phyloP scores from a whole-genome alignment of 2,888 invertebrate genomes.

The Andrena trimmerana region DNA sequence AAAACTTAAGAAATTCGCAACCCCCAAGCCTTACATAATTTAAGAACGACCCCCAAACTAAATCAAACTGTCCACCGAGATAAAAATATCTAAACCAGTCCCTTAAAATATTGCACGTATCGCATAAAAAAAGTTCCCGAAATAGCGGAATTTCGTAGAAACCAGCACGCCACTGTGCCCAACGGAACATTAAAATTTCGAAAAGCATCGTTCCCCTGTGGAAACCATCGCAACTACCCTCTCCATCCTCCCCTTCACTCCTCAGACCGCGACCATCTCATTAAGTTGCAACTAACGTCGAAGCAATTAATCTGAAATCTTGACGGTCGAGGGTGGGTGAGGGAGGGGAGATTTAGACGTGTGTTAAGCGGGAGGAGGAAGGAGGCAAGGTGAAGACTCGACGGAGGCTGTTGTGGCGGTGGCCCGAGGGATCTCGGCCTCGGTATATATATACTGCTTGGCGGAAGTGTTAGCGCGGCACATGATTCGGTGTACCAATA shows the following conservation, averaged over 20 bases:
- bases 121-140: no score
- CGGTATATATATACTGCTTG: neutral
- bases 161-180: neutral
- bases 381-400: slow-evolving; percentile 3
- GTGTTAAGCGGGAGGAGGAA: slow-evolving; percentile 8
- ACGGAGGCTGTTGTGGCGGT: slow-evolving; percentile 31
- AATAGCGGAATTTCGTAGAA: no score
- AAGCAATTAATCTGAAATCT: slow-evolving; percentile 78
- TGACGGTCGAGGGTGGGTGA: slow-evolving; percentile 57
- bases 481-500: no score
- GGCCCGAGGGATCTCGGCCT: slow-evolving; percentile 23
- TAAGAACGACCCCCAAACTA: no score
- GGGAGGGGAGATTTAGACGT: slow-evolving; percentile 9
- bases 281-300: slow-evolving; percentile 79
- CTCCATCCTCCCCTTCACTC: slow-evolving; percentile 4
- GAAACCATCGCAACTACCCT: slow-evolving; percentile 20
- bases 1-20: no score
- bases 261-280: slow-evolving; percentile 62
- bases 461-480: no score
- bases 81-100: no score
- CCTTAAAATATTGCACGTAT: no score
- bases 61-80: no score
- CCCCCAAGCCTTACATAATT: no score
- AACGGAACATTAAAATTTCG: neutral
- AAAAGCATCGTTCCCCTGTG: neutral